A percentile compares a stretch with the other conserved stretches of the same genome.
Evolutionary conservation across 1,140 invertebrate species (phyloP).

Genomic region (Homalodisca vitripennis): DNA sequence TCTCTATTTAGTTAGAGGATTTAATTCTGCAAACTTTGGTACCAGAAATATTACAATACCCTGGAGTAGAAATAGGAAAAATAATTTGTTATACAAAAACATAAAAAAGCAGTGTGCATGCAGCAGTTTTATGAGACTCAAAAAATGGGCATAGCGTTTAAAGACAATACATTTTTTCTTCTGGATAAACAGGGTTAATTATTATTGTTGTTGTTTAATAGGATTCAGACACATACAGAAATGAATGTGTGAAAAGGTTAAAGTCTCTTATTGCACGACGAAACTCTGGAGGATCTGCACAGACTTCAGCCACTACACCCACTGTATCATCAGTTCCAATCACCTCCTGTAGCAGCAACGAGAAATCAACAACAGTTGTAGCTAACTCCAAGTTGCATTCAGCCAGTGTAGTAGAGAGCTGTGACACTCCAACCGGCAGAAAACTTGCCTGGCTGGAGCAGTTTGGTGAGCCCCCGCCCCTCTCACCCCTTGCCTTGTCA

Average conservation of each 20-base stretch:
- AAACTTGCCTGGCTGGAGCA: not conserved
- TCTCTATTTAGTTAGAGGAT: too few relatives aligned
- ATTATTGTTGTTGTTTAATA: not conserved
- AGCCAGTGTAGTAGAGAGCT: not conserved
- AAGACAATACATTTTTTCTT: not conserved
- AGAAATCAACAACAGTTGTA: too few relatives aligned
- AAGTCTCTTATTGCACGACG: conserved; percentile 6
- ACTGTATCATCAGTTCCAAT: not conserved
- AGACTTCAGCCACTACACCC: not conserved
- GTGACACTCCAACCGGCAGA: not conserved
- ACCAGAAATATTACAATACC: not conserved
- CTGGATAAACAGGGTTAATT: not conserved
- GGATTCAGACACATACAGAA: not conserved
- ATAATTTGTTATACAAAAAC: not conserved
- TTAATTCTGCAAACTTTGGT: too few relatives aligned
- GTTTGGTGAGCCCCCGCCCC: not conserved
- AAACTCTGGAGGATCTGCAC: not conserved
- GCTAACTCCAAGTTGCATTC: too few relatives aligned
- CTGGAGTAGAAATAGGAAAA: not conserved
- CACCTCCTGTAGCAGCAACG: not conserved
- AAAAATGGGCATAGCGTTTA: not conserved
- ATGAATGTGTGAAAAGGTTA: not conserved
- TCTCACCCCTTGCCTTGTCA: not conserved
- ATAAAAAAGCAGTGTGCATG: not conserved
- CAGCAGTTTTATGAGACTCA: not conserved